These are phyloP conservation scores for Stramonita haemastoma DNA, from an alignment of 2,888 invertebrate genomes.

Conservation along the genomic window DNA sequence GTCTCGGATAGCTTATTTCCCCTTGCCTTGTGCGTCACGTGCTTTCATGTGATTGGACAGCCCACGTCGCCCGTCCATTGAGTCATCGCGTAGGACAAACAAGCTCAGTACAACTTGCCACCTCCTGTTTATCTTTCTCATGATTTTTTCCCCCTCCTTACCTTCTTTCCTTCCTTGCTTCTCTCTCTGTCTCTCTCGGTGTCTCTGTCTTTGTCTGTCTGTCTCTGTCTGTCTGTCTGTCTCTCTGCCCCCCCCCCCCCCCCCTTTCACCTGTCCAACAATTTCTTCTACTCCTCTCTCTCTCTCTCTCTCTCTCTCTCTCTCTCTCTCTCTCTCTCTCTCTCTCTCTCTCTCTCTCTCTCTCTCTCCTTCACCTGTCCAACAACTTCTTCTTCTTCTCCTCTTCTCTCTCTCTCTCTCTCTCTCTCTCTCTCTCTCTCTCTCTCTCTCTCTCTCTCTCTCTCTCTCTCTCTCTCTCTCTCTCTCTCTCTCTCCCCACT, in stretches of 20 bases:
- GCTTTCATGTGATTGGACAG: conserved; percentile 40
- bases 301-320: not conserved
- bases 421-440: not conserved
- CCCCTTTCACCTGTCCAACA: not conserved
- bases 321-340: not conserved
- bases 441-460: not conserved
- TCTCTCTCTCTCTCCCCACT: not conserved
- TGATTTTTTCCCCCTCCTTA: not conserved
- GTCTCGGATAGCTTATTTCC: conserved; percentile 30
- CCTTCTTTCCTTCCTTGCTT: not conserved
- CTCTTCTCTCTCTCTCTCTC: not conserved
- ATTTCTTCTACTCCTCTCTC: not conserved
- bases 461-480: not conserved
- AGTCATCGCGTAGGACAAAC: conserved; percentile 42
- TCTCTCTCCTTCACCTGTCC: not conserved
- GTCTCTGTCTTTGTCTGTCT: too few relatives aligned
- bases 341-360: not conserved
- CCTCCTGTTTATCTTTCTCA: conserved; percentile 36
- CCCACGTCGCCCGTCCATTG: conserved; percentile 24
- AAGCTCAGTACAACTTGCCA: conserved; percentile 35
- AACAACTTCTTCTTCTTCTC: not conserved
- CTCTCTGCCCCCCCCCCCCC: not conserved
- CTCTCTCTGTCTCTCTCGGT: not conserved
- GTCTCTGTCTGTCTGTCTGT: not conserved
- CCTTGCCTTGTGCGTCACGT: conserved; percentile 14